Evolutionary conservation across 2,797 vertebrate genomes (phyloP).

Genomic region (Carcharodon carcharias): DNA sequence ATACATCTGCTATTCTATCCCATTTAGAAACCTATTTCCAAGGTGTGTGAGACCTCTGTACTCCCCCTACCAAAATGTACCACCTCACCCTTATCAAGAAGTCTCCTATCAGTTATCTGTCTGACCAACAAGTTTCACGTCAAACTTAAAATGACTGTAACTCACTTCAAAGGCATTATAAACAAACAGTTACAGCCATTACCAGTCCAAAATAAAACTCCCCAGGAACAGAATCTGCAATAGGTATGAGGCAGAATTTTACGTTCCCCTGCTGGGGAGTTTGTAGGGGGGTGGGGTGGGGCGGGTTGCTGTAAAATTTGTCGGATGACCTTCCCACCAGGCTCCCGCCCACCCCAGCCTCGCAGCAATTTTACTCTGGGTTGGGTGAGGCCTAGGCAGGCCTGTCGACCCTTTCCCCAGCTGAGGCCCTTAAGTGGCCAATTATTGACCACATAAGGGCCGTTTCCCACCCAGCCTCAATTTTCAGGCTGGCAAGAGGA

Average conservation of each 20-base stretch:
- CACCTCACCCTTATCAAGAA: neutral
- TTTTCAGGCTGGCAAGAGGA: too few species aligned
- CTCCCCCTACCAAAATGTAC: neutral
- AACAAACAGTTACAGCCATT: neutral
- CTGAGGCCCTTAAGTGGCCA: too few species aligned
- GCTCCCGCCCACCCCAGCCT: too few species aligned
- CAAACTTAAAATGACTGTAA: neutral
- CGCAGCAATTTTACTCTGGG: too few species aligned
- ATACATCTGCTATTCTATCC: neutral
- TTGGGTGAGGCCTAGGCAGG: too few species aligned
- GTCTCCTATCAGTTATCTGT: neutral
- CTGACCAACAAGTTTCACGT: neutral
- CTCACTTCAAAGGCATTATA: neutral
- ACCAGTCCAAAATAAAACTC: neutral
- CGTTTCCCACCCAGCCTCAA: too few species aligned
- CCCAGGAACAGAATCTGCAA: neutral
- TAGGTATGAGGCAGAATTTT: neutral
- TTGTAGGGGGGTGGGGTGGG: too few species aligned
- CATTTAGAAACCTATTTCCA: neutral
- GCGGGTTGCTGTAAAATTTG: too few species aligned
- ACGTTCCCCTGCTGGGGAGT: too few species aligned
- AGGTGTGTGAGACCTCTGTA: neutral
- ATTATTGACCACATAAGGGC: too few species aligned
- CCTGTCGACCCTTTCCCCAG: too few species aligned
- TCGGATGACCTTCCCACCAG: too few species aligned